Conservation (phyloP, 2,797 vertebrate genomes). For the Neoniphon sammara region DNA sequence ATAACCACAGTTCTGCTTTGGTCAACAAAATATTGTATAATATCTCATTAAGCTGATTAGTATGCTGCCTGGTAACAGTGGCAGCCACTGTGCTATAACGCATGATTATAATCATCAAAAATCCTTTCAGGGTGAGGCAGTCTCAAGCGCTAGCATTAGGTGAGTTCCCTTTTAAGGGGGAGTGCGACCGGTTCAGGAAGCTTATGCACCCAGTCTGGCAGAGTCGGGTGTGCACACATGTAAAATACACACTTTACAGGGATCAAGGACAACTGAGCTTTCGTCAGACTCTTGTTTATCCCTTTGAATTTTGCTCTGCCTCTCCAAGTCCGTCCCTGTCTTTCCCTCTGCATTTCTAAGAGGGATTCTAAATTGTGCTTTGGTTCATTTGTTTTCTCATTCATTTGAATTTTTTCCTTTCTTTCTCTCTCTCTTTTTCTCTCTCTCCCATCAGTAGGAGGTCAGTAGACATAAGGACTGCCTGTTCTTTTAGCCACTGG, state of each 20-base stretch:
- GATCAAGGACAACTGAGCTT: conserved; percentile 35
- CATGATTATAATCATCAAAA: conserved; percentile 96
- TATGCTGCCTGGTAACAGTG: conserved; percentile 94
- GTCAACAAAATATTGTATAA: conserved; percentile 99
- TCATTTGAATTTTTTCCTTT: conserved; percentile 49
- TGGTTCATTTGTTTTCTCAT: conserved; percentile 58
- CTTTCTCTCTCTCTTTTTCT: conserved; percentile 11
- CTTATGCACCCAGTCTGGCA: conserved; percentile 69
- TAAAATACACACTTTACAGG: conserved; percentile 45
- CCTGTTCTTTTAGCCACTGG: conserved; percentile 80
- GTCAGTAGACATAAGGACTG: conserved; percentile 78
- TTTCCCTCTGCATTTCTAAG: conserved; percentile 41
- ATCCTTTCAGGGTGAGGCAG: conserved; percentile 88
- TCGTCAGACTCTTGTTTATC: conserved; percentile 23
- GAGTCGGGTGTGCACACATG: conserved; percentile 39
- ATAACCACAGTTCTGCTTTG: conserved; percentile 95
- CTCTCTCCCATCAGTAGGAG: conserved; percentile 76
- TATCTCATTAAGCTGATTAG: conserved; percentile 99
- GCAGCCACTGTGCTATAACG: conserved; percentile 89
- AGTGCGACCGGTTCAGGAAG: conserved; percentile 78
- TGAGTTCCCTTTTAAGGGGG: conserved; percentile 87
- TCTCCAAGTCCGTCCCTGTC: background rate
- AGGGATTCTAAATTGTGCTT: conserved; percentile 34
- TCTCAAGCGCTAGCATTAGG: conserved; percentile 87
- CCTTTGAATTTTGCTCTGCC: background rate